These are phyloP conservation scores for Python bivittatus DNA, from an alignment of 2,113 vertebrate genomes.

Conservation along the genomic window DNA sequence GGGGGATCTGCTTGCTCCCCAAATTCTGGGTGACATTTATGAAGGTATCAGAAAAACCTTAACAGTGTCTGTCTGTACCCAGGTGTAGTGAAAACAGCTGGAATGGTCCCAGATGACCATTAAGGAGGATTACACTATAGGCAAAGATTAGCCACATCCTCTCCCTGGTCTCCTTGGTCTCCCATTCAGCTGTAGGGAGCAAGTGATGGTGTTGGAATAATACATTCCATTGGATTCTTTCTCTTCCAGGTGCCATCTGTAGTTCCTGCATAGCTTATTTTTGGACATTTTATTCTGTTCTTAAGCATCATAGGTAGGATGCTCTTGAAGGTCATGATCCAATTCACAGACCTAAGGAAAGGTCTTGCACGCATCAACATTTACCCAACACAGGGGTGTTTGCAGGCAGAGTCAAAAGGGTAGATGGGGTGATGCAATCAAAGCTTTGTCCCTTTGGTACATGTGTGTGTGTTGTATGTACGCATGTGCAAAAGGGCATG, in stretches of 20 bases:
- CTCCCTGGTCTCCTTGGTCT: slow-evolving; percentile 14
- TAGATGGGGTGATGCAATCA: too few relatives aligned
- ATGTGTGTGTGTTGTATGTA: too few relatives aligned
- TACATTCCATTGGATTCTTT: slow-evolving; percentile 19
- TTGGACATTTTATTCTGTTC: neutral
- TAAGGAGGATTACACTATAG: too few relatives aligned
- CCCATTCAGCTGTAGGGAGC: slow-evolving; percentile 5
- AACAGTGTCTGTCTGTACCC: too few relatives aligned
- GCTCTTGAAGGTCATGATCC: neutral
- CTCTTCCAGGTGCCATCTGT: slow-evolving; percentile 1
- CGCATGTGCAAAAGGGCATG: too few relatives aligned
- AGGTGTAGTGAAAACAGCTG: too few relatives aligned
- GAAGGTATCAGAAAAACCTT: too few relatives aligned
- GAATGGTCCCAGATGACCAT: too few relatives aligned
- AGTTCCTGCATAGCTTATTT: neutral
- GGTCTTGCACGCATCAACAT: neutral
- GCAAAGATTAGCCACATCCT: neutral
- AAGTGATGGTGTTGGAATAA: slow-evolving; percentile 46
- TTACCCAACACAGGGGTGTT: neutral
- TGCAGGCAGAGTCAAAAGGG: too few relatives aligned
- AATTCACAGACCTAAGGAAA: neutral
- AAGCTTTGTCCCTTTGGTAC: too few relatives aligned
- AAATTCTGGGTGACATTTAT: too few relatives aligned
- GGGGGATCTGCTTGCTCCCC: too few relatives aligned
- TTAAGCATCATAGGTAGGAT: neutral